phyloP scores from a whole-genome alignment of 2,797 vertebrate genomes.

The Eulemur mongoz region DNA sequence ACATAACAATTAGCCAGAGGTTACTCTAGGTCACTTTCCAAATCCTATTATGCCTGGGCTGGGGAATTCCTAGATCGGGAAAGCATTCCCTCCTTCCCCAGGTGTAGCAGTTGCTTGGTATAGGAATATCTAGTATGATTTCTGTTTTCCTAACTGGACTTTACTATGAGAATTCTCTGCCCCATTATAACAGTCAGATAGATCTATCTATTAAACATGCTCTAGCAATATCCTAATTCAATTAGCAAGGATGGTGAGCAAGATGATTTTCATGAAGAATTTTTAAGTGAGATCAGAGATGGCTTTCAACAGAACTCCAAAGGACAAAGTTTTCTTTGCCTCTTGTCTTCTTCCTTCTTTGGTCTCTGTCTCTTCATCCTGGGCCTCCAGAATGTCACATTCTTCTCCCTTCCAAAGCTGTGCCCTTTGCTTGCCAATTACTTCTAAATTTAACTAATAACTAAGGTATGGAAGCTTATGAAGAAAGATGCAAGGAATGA shows the following conservation, averaged over 20 bases:
- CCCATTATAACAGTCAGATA: background rate
- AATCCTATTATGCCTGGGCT: too few species aligned
- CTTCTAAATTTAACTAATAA: background rate
- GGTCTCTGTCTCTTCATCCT: background rate
- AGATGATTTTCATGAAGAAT: background rate
- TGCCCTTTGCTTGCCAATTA: background rate
- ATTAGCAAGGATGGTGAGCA: background rate
- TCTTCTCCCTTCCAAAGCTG: background rate
- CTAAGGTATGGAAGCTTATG: background rate
- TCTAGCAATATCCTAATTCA: background rate
- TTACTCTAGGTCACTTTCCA: too few species aligned
- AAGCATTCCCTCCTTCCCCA: too few species aligned
- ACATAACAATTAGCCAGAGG: too few species aligned
- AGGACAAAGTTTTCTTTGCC: background rate
- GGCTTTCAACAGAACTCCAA: background rate
- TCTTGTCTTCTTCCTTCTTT: background rate
- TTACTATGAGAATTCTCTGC: background rate
- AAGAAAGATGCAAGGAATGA: background rate
- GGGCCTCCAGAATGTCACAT: too few species aligned
- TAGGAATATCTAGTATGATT: background rate
- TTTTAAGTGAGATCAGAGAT: background rate
- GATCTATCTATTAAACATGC: background rate
- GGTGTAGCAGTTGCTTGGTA: too few species aligned
- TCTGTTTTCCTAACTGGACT: slow-evolving; percentile 23
- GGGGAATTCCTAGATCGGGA: too few species aligned